Percentiles rank a stretch among this genome's conserved stretches.
phyloP scores from a whole-genome alignment of 2,113 vertebrate species.

The Sylvietta virens region DNA sequence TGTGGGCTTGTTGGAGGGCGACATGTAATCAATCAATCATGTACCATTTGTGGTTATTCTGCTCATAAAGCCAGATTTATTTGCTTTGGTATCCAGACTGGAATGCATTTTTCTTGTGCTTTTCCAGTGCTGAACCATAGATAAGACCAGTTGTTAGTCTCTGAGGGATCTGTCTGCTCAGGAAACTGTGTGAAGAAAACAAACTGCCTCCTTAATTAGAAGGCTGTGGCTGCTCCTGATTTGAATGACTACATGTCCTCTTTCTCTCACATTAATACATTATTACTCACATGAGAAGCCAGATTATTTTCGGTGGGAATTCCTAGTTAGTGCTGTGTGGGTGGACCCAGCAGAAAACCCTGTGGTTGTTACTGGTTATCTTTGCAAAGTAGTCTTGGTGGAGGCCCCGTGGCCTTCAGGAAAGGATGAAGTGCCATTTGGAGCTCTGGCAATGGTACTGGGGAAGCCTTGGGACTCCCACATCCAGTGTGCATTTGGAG shows the following conservation, averaged over 20 bases:
- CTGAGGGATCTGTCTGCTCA: background rate
- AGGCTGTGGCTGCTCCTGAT: background rate
- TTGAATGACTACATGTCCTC: background rate
- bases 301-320: background rate
- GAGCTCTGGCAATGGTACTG: background rate
- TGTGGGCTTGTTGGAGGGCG: background rate
- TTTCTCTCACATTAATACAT: background rate
- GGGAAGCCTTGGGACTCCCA: background rate
- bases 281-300: background rate
- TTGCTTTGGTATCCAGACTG: background rate
- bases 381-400: background rate
- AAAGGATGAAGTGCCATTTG: background rate
- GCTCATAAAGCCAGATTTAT: background rate
- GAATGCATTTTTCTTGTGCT: background rate
- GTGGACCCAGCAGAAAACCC: background rate
- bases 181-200: background rate
- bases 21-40: background rate
- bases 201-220: conserved; percentile 14
- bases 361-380: background rate
- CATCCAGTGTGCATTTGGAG: background rate
- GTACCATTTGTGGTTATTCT: background rate
- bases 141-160: background rate
- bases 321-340: background rate
- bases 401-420: background rate
- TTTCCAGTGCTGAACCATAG: background rate